phyloP scores from a whole-genome alignment of 2,888 invertebrate species.

The Gastracanthus pulcherrimus region DNA sequence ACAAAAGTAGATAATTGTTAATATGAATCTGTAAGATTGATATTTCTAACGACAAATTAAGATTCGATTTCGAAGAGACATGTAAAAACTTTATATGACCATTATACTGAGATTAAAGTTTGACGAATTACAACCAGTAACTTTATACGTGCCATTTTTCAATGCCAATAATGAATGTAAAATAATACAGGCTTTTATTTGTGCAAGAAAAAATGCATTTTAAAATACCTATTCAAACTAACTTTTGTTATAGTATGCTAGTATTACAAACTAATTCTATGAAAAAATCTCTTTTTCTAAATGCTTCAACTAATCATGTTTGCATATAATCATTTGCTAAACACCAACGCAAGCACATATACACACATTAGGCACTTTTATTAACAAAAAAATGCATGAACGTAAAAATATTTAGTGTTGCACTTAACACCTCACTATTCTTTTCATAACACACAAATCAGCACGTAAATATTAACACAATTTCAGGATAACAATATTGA shows the following conservation, averaged over 20 bases:
- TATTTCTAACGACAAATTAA: slow-evolving; percentile 6
- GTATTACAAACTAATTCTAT: neutral
- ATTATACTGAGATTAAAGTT: slow-evolving; percentile 32
- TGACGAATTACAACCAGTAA: slow-evolving; percentile 20
- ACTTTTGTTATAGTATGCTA: neutral
- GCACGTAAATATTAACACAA: neutral
- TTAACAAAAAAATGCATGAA: neutral
- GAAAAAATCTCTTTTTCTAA: too few species aligned
- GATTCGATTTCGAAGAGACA: slow-evolving; percentile 23
- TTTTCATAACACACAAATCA: neutral
- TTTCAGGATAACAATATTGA: neutral
- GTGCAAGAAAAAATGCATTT: neutral
- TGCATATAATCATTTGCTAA: neutral
- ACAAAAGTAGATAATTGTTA: slow-evolving; percentile 18
- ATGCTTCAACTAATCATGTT: neutral
- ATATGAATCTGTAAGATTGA: slow-evolving; percentile 33
- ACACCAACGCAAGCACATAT: neutral
- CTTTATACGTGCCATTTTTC: slow-evolving; percentile 9
- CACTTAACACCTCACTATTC: neutral
- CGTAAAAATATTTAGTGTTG: neutral
- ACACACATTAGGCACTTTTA: neutral
- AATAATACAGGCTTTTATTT: neutral
- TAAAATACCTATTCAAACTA: neutral
- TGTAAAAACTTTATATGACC: slow-evolving; percentile 42
- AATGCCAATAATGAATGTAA: neutral